These are phyloP conservation scores for Sebastes oblongus DNA, from an alignment of 2,797 vertebrate species.

Conservation along the genomic window DNA sequence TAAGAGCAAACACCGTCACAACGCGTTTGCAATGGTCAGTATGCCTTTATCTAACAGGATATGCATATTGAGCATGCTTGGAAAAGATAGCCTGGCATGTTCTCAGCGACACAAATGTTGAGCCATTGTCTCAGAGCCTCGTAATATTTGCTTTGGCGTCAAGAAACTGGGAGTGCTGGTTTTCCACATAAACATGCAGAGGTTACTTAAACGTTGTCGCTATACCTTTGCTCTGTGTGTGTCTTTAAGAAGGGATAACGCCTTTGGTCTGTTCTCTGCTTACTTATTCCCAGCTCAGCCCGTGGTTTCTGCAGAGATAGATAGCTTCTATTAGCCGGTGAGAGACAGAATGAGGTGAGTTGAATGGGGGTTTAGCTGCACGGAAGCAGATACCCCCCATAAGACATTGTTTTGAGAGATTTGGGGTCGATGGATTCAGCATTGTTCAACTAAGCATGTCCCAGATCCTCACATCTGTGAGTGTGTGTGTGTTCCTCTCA, in stretches of 20 bases:
- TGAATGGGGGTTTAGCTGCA: constrained; percentile 32
- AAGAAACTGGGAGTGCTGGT: constrained; percentile 12
- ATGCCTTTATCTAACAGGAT: constrained; percentile 18
- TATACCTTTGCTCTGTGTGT: not conserved
- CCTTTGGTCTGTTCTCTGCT: constrained; percentile 14
- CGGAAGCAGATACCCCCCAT: constrained; percentile 6
- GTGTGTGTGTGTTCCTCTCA: not conserved
- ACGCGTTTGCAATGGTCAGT: not conserved
- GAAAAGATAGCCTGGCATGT: not conserved
- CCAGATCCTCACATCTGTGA: constrained; percentile 48
- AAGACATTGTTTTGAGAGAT: constrained; percentile 36
- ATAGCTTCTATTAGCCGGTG: constrained; percentile 32
- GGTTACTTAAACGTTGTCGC: not conserved
- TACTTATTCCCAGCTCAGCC: constrained; percentile 18
- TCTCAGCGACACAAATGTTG: constrained; percentile 3
- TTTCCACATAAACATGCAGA: constrained; percentile 13
- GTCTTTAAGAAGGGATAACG: constrained; percentile 5
- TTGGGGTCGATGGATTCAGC: constrained; percentile 34
- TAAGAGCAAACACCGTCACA: not conserved
- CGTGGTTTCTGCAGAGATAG: constrained; percentile 35
- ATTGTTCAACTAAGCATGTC: constrained; percentile 29
- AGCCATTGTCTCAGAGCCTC: constrained; percentile 41
- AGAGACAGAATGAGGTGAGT: constrained; percentile 69
- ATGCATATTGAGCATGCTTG: not conserved
- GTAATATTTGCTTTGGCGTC: constrained; percentile 57